Conservation (phyloP, 2,113 vertebrate species). For the Emydocephalus ijimae region DNA sequence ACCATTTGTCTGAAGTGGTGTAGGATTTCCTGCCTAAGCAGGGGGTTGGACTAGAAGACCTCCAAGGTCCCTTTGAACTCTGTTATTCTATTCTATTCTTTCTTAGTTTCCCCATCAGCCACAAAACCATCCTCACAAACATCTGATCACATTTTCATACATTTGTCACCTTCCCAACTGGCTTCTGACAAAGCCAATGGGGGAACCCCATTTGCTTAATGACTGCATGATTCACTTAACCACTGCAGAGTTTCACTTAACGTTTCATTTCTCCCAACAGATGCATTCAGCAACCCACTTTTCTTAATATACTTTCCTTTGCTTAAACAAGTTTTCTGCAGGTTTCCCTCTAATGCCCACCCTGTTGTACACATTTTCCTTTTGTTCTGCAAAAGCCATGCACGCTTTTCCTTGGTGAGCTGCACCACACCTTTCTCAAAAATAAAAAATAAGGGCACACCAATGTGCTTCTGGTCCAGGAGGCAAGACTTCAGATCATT, state of each 20-base stretch:
- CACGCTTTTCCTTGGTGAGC: not conserved
- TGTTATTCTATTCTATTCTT: not conserved
- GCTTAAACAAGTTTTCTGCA: not conserved
- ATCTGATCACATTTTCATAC: not conserved
- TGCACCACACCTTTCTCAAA: not conserved
- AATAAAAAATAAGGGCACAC: not conserved
- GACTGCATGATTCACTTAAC: no score
- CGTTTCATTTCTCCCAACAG: not conserved
- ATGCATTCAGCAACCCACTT: no score
- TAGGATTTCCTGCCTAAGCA: no score
- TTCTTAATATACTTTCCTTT: not conserved
- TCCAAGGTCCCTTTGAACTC: no score
- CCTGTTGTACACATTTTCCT: not conserved
- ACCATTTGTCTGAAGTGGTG: no score
- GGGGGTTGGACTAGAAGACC: no score
- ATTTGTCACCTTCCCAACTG: not conserved
- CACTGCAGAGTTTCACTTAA: not conserved
- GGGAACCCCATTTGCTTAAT: not conserved
- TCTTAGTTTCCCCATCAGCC: not conserved
- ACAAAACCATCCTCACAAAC: not conserved
- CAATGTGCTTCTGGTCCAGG: not conserved
- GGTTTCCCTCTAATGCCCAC: not conserved
- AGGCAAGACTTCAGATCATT: not conserved
- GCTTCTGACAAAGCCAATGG: not conserved
- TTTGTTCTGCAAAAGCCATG: not conserved